Evolutionary conservation across 2,888 invertebrate species (phyloP), one percentile per base, ranked within the genome.

Genomic region (Halictus ligatus): DNA sequence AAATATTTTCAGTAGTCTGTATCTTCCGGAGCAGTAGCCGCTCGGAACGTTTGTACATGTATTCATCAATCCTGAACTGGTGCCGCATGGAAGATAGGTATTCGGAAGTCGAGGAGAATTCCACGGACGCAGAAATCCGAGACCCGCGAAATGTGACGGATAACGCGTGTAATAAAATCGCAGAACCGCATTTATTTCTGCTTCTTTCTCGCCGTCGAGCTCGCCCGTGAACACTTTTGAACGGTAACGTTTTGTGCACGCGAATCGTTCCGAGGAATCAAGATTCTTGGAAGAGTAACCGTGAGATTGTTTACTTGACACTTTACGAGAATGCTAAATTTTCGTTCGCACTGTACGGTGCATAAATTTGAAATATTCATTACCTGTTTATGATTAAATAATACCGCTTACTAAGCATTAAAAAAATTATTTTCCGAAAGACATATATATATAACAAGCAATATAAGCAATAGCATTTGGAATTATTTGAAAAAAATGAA

Each of bases 21-120:
- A 43, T 60, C 58, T 46, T 71, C 43, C 58, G 15, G 58, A 46
- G 29, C n/a, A 35, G 29, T 46, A 13, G 35, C 15, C 54, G 35
- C 15, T 25, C 7, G 46, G 10, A 54, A 21, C 29, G 15, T 71
- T 25, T 77, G n/a, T 25, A 43, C n/a, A 50, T 29, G 29, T 54
- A 50, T 29, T 48, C 25, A 35, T 46, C 35, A 82, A 84, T 91
- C 86, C 84, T 81, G 88, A 85, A 89, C 87, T 85, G 73, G 85
- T 71, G 81, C 69, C 84, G 84, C 50, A 54, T 80, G 79, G 72
- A 67, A 78, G 84, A 82, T 80, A 80, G 90, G 89, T 81, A 90
- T 85, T 90, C 88, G 87, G 84, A 88, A 89, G 85, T 81, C 40
- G 69, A 71, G 75, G 72, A 78, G 78, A 85, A 87, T 84, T 88